These are phyloP conservation scores for Uria aalge DNA, from an alignment of 2,113 vertebrate species.

Conservation along the genomic window DNA sequence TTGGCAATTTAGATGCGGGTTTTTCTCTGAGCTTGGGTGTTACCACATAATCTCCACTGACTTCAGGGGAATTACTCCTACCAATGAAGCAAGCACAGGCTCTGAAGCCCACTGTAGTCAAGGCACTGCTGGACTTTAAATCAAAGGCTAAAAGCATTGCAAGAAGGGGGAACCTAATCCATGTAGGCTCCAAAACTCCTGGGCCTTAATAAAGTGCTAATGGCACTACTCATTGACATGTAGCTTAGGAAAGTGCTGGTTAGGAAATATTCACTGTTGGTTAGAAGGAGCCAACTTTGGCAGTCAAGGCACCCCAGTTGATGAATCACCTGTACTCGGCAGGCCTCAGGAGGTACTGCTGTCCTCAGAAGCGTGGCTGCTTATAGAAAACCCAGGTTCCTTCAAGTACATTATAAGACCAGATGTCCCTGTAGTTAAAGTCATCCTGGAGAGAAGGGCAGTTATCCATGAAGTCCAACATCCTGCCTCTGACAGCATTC, in stretches of 20 bases:
- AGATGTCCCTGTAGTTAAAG: constrained; percentile 70
- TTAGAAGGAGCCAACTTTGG: constrained; percentile 70
- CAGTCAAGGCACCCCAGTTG: constrained; percentile 65
- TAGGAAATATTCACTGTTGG: constrained; percentile 62
- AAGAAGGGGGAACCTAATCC: neutral
- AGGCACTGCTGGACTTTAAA: neutral
- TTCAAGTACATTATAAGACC: constrained; percentile 69
- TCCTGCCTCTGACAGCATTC: constrained; percentile 70
- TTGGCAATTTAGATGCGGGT: neutral
- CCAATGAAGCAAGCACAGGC: neutral
- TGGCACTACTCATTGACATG: neutral
- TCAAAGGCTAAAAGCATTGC: neutral
- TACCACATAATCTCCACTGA: neutral
- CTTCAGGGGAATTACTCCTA: neutral
- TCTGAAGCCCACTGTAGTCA: neutral
- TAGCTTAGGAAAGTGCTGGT: neutral
- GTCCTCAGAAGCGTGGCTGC: constrained; percentile 52
- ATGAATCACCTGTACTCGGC: constrained; percentile 68
- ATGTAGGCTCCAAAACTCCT: neutral
- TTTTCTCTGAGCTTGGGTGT: neutral
- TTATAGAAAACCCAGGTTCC: constrained; percentile 70
- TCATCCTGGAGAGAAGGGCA: constrained; percentile 71
- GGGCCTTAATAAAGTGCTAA: neutral
- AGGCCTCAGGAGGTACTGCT: constrained; percentile 71
- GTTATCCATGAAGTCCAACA: constrained; percentile 75